A percentile compares a stretch with the other conserved stretches of the same genome.
Conservation (phyloP, 2,113 vertebrate genomes). For the Salvelinus namaycush region DNA sequence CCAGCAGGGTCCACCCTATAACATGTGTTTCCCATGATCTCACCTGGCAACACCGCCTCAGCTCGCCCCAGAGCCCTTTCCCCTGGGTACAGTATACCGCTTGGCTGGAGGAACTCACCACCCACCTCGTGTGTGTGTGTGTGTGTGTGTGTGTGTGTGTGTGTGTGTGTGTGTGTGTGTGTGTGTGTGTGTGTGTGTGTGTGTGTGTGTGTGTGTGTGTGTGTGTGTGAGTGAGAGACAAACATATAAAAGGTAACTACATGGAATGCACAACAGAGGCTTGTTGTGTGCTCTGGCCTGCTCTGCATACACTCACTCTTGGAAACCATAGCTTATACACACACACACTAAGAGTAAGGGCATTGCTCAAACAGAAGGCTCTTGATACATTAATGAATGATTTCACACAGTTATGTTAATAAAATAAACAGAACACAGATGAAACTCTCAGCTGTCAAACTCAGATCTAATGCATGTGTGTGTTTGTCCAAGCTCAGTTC, state of each 20-base stretch:
- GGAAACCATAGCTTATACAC: background rate
- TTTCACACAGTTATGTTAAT: background rate
- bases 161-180: too few species aligned
- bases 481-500: too few species aligned
- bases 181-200: too few species aligned
- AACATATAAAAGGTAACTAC: background rate
- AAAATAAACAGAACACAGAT: background rate
- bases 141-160: too few species aligned
- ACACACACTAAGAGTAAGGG: background rate
- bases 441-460: background rate
- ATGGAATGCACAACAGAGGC: background rate
- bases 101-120: background rate
- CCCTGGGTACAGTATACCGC: conserved; percentile 31
- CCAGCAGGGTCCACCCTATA: background rate
- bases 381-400: background rate
- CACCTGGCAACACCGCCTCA: conserved; percentile 61
- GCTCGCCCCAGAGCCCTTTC: conserved; percentile 39
- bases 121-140: too few species aligned
- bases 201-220: too few species aligned
- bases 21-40: conserved; percentile 70
- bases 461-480: background rate
- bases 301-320: conserved; percentile 11
- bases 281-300: background rate
- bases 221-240: background rate
- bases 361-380: background rate